These are phyloP conservation scores for Oreortyx pictus DNA, from an alignment of 2,797 vertebrate genomes.

Conservation along the genomic window DNA sequence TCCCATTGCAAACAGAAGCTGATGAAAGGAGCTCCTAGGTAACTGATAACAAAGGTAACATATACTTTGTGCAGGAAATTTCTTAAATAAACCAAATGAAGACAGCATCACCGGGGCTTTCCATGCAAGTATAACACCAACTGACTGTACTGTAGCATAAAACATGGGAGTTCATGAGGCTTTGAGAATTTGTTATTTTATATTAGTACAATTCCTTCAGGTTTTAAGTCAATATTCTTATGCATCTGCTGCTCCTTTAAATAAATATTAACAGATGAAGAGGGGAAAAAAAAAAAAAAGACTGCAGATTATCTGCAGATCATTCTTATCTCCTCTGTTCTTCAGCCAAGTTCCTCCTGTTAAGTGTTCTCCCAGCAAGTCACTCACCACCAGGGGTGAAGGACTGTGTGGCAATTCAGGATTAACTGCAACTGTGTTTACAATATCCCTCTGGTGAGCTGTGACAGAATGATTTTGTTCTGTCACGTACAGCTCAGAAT, in stretches of 20 bases:
- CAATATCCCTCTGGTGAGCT: background rate
- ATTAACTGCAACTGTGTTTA: background rate
- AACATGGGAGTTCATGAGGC: background rate
- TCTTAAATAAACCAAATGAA: background rate
- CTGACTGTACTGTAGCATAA: background rate
- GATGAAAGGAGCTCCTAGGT: background rate
- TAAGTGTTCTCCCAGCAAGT: background rate
- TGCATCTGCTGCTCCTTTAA: background rate
- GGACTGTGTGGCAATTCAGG: background rate
- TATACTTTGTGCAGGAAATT: background rate
- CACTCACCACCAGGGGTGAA: accelerated
- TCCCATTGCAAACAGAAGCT: background rate
- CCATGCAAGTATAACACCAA: background rate
- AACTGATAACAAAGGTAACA: background rate
- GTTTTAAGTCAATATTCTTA: background rate
- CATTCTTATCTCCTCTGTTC: background rate
- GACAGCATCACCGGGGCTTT: background rate
- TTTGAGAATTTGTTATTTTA: background rate
- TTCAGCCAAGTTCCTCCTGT: background rate
- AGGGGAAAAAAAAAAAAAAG: background rate
- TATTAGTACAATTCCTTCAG: background rate
- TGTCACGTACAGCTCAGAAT: background rate
- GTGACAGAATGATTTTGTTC: background rate
- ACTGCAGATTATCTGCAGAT: background rate
- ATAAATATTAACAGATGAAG: background rate